phyloP scores from a whole-genome alignment of 2,888 invertebrate species.

The Ectemnius cavifrons region DNA sequence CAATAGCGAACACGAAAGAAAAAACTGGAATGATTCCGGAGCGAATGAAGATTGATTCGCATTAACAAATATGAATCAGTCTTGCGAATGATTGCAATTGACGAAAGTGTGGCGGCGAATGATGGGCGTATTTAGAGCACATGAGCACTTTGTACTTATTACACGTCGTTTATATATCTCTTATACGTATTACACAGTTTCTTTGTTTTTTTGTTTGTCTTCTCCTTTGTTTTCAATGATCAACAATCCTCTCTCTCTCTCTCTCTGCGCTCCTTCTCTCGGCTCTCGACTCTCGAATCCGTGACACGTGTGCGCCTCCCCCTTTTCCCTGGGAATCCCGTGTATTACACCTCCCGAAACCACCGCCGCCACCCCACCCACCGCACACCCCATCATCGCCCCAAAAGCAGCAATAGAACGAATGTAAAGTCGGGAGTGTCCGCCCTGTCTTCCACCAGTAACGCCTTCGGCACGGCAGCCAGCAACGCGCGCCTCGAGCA shows the following conservation, averaged over 20 bases:
- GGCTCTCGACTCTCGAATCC: neutral
- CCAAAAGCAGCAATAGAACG: slow-evolving; percentile 86
- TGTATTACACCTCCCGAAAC: neutral
- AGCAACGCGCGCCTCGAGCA: slow-evolving; percentile 85
- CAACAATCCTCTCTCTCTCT: slow-evolving; percentile 63
- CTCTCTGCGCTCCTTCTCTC: slow-evolving; percentile 59
- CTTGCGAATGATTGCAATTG: too few relatives aligned
- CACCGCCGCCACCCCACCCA: slow-evolving; percentile 21
- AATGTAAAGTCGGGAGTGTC: slow-evolving; percentile 94
- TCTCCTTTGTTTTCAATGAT: slow-evolving; percentile 76
- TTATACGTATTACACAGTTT: slow-evolving; percentile 77
- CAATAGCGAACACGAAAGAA: too few relatives aligned
- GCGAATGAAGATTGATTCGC: too few relatives aligned
- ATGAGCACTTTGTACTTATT: slow-evolving; percentile 44
- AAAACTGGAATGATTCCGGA: too few relatives aligned
- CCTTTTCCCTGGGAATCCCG: slow-evolving; percentile 42
- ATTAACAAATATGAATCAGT: neutral
- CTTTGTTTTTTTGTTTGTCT: slow-evolving; percentile 76
- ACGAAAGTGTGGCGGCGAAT: slow-evolving; percentile 7
- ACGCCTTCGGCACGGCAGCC: slow-evolving; percentile 91
- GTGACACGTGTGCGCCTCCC: slow-evolving; percentile 21
- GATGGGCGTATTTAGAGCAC: slow-evolving; percentile 24
- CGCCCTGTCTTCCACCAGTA: slow-evolving; percentile 92
- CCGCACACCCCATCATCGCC: slow-evolving; percentile 64
- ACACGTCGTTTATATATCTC: slow-evolving; percentile 63